phyloP scores from a whole-genome alignment of 2,888 invertebrate species.

The Nudaria mundana region DNA sequence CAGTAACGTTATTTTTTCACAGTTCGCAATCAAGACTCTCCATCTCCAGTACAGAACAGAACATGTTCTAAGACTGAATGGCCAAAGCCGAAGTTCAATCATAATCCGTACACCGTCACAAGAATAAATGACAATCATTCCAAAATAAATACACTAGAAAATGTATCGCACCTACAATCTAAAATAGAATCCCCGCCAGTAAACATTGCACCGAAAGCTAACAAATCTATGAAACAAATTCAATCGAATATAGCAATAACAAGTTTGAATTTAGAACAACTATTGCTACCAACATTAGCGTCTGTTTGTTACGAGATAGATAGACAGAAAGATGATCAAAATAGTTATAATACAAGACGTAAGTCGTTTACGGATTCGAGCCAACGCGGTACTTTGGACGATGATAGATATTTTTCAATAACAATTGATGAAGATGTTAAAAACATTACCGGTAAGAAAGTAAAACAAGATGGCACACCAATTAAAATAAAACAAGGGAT shows the following conservation, averaged over 20 bases:
- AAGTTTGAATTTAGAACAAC: constrained; percentile 19
- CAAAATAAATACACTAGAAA: not conserved
- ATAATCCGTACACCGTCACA: constrained; percentile 13
- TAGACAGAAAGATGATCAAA: constrained; percentile 6
- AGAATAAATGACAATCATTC: not conserved
- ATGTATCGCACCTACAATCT: not conserved
- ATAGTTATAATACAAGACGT: constrained; percentile 7
- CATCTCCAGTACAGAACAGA: constrained; percentile 17
- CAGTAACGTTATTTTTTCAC: too few relatives aligned
- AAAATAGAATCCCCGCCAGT: not conserved
- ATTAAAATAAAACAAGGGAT: not conserved
- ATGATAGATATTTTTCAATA: constrained; percentile 16
- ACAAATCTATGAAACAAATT: not conserved
- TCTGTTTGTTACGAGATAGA: constrained; percentile 16
- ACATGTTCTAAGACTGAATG: constrained; percentile 29
- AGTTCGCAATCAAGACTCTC: constrained; percentile 28
- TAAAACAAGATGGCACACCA: not conserved
- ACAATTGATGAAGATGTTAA: not conserved
- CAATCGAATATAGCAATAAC: not conserved
- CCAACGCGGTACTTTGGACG: constrained; percentile 1
- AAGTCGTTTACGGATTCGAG: too few relatives aligned
- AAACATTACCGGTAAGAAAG: not conserved
- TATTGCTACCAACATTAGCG: constrained; percentile 20
- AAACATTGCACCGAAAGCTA: not conserved
- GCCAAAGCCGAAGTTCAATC: constrained; percentile 24